Evolutionary conservation across 2,888 invertebrate species (phyloP), one percentile per base, ranked within the genome.

Genomic region (Platycheirus albimanus): DNA sequence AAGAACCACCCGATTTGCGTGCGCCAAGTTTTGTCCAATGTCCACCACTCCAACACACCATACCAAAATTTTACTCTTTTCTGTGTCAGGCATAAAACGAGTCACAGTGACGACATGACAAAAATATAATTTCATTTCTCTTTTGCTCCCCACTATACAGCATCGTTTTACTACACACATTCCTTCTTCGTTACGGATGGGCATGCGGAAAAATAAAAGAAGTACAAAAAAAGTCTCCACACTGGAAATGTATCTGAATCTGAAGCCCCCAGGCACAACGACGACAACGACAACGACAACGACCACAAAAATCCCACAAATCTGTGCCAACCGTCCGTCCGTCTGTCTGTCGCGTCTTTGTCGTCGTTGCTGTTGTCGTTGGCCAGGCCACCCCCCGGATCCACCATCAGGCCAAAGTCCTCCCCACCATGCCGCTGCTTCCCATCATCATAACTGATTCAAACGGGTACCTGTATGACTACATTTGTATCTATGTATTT

Each of bases 261-360:
- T 49, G 38, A 51, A 69, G 58, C 41, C 49, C 38, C 51, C 52
- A 43, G 56, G 72, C 54, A 72, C 64, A 41, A 71, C 54, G 52
- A 67, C 61, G 33, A 76, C 47, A 19, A 63, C 66, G 41, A 51
- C 63, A 20, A 66, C 70, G 47, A 66, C 80, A 49, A 49, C 81
- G 72, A 63, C 83, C 83, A 83, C 83, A 83, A 72, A 78, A 83
- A 83, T 83, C 83, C 78, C 78, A 83, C 83, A 83, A 83, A 83
- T 83, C 83, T 83, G 83, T 83, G 78, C 83, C 83, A 83, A 83
- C 77, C 64, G 69, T 45, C 77, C 41, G 36, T 20, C 20, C 1
- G 33, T 19, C 36, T n/a, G n/a, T n/a, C n/a, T n/a, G n/a, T 13
- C 20, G 54, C 20, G 20, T 52, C 52, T 30, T 24, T 8, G 66